Evolutionary conservation across 2,113 vertebrate genomes (phyloP).

Genomic region (Saguinus imperator): DNA sequence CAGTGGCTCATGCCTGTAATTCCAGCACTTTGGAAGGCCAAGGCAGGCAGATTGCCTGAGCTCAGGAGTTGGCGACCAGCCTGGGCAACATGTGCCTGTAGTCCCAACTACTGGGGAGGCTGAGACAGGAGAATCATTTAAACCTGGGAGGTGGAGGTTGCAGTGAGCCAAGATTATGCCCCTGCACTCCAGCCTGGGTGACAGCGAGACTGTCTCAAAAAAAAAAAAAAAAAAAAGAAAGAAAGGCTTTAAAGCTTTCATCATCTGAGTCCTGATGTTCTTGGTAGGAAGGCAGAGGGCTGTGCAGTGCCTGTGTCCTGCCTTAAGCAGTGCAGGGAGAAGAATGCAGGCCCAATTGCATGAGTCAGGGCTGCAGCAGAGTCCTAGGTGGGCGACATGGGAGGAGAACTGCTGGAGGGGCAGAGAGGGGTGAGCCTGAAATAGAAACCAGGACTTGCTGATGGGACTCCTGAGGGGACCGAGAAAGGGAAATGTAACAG

Average conservation of each 20-base stretch:
- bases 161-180: too few relatives aligned
- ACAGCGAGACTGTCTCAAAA: too few relatives aligned
- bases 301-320: background rate
- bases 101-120: too few relatives aligned
- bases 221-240: too few relatives aligned
- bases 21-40: too few relatives aligned
- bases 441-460: background rate
- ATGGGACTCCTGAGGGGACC: background rate
- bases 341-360: background rate
- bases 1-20: too few relatives aligned
- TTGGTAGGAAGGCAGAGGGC: background rate
- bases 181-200: too few relatives aligned
- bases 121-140: too few relatives aligned
- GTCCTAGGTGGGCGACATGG: background rate
- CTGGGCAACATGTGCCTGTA: fast-evolving
- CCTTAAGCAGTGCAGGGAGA: background rate
- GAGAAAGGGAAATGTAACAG: background rate
- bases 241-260: background rate
- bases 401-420: background rate
- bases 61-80: too few relatives aligned
- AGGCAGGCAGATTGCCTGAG: too few relatives aligned
- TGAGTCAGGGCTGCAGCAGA: background rate
- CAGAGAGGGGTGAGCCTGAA: background rate
- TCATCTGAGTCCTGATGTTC: background rate
- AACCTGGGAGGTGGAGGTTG: too few relatives aligned